Conservation (phyloP, 2,888 invertebrate species). For the Panopea generosa region DNA sequence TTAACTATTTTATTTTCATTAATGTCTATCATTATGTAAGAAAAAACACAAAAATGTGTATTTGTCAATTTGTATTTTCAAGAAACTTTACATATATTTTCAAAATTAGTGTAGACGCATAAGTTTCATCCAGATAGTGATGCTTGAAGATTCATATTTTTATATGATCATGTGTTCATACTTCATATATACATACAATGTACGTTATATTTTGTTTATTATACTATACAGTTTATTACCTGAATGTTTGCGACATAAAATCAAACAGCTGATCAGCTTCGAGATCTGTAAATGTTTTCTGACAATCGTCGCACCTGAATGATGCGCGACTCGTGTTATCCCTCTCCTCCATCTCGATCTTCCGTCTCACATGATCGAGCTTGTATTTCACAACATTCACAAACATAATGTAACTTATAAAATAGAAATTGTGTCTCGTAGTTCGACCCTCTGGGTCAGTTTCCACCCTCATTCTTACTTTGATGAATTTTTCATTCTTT, state of each 20-base stretch:
- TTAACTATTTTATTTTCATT: too few relatives aligned
- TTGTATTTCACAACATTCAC: constrained; percentile 99
- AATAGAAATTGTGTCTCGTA: constrained; percentile 98
- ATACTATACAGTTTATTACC: too few relatives aligned
- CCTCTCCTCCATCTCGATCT: constrained; percentile 97
- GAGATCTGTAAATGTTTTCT: constrained; percentile 97
- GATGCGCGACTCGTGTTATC: constrained; percentile 98
- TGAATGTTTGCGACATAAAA: constrained; percentile 73
- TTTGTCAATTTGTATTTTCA: too few relatives aligned
- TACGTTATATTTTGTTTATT: too few relatives aligned
- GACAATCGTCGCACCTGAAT: constrained; percentile 96
- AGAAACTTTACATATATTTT: too few relatives aligned
- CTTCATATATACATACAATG: too few relatives aligned
- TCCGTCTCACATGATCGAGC: constrained; percentile 96
- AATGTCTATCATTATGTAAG: too few relatives aligned
- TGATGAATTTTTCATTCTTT: constrained; percentile 94
- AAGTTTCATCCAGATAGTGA: too few relatives aligned
- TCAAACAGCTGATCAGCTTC: constrained; percentile 88
- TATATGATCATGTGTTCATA: too few relatives aligned
- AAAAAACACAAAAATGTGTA: too few relatives aligned
- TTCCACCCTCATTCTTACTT: constrained; percentile 94
- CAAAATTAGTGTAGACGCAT: too few relatives aligned
- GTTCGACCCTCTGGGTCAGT: constrained; percentile 97
- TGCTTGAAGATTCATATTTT: too few relatives aligned
- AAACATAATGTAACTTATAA: constrained; percentile 97